Evolutionary conservation across 35 echinoderm and acorn worm genomes (phyloP).

Genomic region (Heliocidaris erythrogramma): DNA sequence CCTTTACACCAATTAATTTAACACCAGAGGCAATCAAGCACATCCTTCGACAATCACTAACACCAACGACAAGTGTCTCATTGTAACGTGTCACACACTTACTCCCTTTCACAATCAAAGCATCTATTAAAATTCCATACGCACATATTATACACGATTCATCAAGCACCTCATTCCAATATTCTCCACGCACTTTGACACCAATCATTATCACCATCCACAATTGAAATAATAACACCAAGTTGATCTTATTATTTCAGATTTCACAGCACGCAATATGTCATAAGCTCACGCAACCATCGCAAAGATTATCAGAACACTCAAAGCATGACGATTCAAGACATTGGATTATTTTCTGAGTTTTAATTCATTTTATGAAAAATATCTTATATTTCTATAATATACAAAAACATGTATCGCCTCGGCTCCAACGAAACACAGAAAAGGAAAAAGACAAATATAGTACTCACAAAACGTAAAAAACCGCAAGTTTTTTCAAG

Average conservation of each 20-base stretch:
- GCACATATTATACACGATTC: no score
- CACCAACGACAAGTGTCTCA: neutral
- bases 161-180: no score
- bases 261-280: neutral
- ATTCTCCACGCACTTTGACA: no score
- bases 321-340: neutral
- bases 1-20: no score
- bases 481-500: neutral
- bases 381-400: constrained; percentile 41
- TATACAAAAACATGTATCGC: constrained; percentile 29
- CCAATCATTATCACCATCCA: no score
- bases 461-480: neutral
- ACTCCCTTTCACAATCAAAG: no score
- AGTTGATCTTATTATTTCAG: no score
- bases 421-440: constrained; percentile 14
- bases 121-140: no score
- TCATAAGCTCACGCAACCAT: neutral
- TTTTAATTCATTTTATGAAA: constrained; percentile 38
- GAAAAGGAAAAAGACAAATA: neutral
- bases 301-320: neutral
- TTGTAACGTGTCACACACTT: no score
- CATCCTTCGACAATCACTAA: neutral
- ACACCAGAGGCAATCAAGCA: neutral
- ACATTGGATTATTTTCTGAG: neutral
- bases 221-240: no score